phyloP scores from a whole-genome alignment of 2,888 invertebrate genomes.

The Mycalesis mineus region DNA sequence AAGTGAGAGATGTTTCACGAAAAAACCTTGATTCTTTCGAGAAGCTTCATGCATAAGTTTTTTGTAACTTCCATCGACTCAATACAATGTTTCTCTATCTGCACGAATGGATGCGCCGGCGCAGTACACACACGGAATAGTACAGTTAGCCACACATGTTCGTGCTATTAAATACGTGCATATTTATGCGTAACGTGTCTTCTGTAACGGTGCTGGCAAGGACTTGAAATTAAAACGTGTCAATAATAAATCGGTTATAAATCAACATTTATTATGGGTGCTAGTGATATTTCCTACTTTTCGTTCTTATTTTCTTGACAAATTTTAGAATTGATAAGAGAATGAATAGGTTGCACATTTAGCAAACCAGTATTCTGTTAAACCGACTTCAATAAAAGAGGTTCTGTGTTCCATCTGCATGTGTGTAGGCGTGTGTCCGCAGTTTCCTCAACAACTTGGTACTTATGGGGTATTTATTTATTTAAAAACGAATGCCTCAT shows the following conservation, averaged over 20 bases:
- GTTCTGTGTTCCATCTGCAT: too few relatives aligned
- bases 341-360: too few relatives aligned
- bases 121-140: conserved; percentile 48
- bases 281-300: too few relatives aligned
- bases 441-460: too few relatives aligned
- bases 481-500: too few relatives aligned
- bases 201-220: conserved; percentile 65
- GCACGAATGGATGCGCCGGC: conserved; percentile 37
- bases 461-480: too few relatives aligned
- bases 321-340: too few relatives aligned
- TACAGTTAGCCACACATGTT: conserved; percentile 69
- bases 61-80: conserved; percentile 13
- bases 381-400: too few relatives aligned
- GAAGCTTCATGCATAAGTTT: conserved; percentile 12
- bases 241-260: conserved; percentile 13
- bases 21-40: not conserved
- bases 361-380: too few relatives aligned
- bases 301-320: too few relatives aligned
- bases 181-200: conserved; percentile 74
- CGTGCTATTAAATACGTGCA: conserved; percentile 68
- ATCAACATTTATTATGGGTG: too few relatives aligned
- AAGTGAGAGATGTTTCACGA: not conserved
- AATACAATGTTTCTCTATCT: conserved; percentile 29
- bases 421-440: too few relatives aligned
- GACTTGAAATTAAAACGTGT: conserved; percentile 57